Conservation (phyloP, 2,888 invertebrate species). For the Brachypalpus laphriformis region DNA sequence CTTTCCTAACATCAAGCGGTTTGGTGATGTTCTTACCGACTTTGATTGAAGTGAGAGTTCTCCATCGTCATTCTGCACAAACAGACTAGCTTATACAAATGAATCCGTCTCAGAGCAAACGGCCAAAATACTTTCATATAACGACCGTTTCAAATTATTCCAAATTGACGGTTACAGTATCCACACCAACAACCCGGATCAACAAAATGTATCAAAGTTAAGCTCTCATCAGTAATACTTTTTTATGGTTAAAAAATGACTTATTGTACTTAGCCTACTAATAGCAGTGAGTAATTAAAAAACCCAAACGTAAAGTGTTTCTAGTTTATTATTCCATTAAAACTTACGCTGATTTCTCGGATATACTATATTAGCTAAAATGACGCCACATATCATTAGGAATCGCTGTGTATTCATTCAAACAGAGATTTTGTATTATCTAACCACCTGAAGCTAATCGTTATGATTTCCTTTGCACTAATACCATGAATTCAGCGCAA, state of each 20-base stretch:
- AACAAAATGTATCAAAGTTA: neutral
- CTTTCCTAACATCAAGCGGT: no score
- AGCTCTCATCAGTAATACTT: conserved; percentile 2
- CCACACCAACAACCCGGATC: neutral
- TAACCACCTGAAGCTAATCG: conserved; percentile 44
- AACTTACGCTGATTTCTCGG: neutral
- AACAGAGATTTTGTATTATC: conserved; percentile 7
- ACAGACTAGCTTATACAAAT: no score
- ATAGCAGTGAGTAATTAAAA: conserved; percentile 9
- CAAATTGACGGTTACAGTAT: neutral
- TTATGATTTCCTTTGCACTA: conserved; percentile 61
- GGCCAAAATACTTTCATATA: neutral
- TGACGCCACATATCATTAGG: conserved; percentile 32
- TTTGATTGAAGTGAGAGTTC: no score
- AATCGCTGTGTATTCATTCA: neutral
- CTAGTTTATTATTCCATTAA: conserved; percentile 37
- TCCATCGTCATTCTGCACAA: no score
- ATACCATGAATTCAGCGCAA: conserved; percentile 64
- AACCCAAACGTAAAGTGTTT: conserved; percentile 14
- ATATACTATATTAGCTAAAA: conserved; percentile 10
- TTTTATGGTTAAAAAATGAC: conserved; percentile 11
- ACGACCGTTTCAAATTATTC: neutral
- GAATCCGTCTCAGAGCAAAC: no score
- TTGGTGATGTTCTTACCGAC: no score
- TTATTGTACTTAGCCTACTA: conserved; percentile 14